Base-by-base conservation (phyloP, 2,113 vertebrate species). In the Onychostruthus taczanowskii region DNA sequence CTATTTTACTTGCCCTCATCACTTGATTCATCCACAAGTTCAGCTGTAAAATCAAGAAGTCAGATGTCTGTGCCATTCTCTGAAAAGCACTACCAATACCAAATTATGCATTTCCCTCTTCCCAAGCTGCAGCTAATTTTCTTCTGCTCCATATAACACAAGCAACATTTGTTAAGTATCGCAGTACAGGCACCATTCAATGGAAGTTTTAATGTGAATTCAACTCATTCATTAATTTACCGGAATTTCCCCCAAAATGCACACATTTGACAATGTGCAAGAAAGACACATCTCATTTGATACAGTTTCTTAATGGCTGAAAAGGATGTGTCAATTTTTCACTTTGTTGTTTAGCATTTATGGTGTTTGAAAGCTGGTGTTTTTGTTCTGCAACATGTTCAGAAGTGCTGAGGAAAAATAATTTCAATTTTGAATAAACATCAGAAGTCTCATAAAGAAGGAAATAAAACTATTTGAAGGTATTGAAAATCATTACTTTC, bases 211-310 rank as follows among this genome's bases (percentile, higher is more conserved):
- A 89, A 81, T 75, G 80, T 62, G 41, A 93, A 61, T 72, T 91
- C 77, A 91, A 83, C 44, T 69, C 43, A 68, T 84, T 92, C 81
- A 87, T 95, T 94, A 94, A 94, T 96, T 95, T 95, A 79, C 73
- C 13, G 9, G 83, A 58, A 53, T 94, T 81, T 92, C 23, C 90
- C 81, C 76, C 68, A 61, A 80, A 92, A 90, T n/a, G 50, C 63
- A 77, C 43, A 43, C 75, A 64, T 91, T 68, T 90, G 68, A 95
- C 89, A 92, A 84, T 16, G 50, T 72, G 76, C 53, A 70, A 49
- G 77, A 46, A 93, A 86, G 30, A 31, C 41, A 61, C 70, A 26
- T 84, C 53, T 79, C 41, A 41, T 95, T 95, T 90, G 44, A 37
- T 69, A 73, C 1, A 8, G 49, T 85, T 89, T 82, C 90, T 52